Evolutionary conservation across 2,113 vertebrate genomes (phyloP).

Genomic region (Hylia prasina): DNA sequence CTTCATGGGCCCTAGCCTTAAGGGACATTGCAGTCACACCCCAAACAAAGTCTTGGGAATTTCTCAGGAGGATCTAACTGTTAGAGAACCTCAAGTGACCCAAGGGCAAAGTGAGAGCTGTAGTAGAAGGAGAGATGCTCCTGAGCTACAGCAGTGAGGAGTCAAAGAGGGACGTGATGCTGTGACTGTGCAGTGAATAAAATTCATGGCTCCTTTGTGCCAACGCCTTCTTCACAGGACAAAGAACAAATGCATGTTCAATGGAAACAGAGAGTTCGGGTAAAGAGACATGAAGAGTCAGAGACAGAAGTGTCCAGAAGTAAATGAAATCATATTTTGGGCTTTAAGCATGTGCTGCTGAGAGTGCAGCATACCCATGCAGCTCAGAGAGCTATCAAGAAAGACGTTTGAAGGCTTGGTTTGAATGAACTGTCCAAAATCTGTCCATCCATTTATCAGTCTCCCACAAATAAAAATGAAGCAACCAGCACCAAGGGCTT

Average conservation of each 20-base stretch:
- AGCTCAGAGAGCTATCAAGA: neutral
- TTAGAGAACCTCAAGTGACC: neutral
- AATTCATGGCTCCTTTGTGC: neutral
- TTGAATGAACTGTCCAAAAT: neutral
- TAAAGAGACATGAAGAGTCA: neutral
- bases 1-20: neutral
- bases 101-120: neutral
- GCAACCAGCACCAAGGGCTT: neutral
- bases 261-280: neutral
- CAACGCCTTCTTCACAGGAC: neutral
- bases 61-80: neutral
- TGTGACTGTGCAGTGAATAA: neutral
- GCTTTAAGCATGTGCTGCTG: neutral
- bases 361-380: neutral
- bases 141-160: neutral
- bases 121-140: neutral
- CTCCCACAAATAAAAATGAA: neutral
- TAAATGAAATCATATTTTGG: neutral
- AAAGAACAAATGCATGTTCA: neutral
- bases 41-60: neutral
- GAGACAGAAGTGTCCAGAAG: neutral
- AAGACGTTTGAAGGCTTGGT: neutral
- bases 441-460: neutral
- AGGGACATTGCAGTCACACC: neutral
- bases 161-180: neutral